Evolutionary conservation across 2,888 invertebrate species (phyloP).

Genomic region (Synergus gifuensis): DNA sequence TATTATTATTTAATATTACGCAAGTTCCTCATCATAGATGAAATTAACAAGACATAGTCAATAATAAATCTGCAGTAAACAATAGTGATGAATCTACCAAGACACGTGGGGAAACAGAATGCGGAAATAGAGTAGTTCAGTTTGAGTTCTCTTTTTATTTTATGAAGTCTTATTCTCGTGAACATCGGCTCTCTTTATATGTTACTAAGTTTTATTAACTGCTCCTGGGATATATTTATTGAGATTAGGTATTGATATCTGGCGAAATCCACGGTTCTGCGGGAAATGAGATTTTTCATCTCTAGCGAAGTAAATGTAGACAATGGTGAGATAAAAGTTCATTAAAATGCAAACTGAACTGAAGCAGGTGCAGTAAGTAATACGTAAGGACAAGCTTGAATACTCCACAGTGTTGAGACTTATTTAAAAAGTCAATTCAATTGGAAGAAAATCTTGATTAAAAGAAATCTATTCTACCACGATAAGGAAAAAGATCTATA

Average conservation of each 20-base stretch:
- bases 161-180: not conserved
- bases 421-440: not conserved
- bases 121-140: not conserved
- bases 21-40: too few species aligned
- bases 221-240: not conserved
- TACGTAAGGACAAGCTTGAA: not conserved
- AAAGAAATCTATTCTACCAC: too few species aligned
- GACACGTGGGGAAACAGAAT: not conserved
- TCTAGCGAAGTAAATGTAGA: not conserved
- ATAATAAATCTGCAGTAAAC: not conserved
- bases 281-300: not conserved
- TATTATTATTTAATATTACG: too few species aligned
- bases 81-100: not conserved
- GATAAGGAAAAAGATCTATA: too few species aligned
- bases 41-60: not conserved
- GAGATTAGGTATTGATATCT: not conserved
- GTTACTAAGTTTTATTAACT: not conserved
- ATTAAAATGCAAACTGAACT: not conserved
- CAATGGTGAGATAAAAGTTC: not conserved
- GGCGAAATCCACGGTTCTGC: not conserved
- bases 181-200: not conserved
- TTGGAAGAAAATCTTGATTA: not conserved
- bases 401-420: not conserved
- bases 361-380: not conserved
- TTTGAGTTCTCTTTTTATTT: not conserved